Base-by-base conservation (phyloP, 2,797 vertebrate species). In the Trichosurus vulpecula region DNA sequence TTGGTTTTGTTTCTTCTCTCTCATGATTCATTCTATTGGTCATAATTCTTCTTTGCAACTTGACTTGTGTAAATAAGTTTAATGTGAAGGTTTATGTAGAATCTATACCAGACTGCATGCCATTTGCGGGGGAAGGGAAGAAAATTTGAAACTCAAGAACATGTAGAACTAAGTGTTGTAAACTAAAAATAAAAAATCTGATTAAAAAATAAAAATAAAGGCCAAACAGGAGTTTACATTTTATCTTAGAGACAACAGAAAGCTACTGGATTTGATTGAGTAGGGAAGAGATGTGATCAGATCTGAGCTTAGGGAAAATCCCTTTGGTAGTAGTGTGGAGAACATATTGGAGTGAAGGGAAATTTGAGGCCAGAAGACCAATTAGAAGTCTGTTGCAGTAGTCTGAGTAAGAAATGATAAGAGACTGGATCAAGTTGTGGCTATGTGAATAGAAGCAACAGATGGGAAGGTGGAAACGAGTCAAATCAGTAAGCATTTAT, bases 241-340 rank as follows among this genome's bases (percentile, higher is more conserved):
- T 93, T 92, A 52, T n/a, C 52, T 55, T 54, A 58, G 93, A 92
- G 55, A 55, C 52, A 95, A 16, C 95, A 54, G 89, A 92, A 97
- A 92, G 56, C 51, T 61, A 93, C 74, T 52, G 54, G 47, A 19
- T 54, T 92, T 95, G 95, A 74, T 91, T 94, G 89, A 91, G 30
- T 93, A 55, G 96, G 81, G 54, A 90, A 47, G 52, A 96, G 66
- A 74, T n/a, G 53, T 94, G 90, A 52, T 90, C 10, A 25, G 52
- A 90, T 93, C 91, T 61, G 14, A 93, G 35, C 92, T 94, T 94
- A 90, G 47, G 56, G 61, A 94, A 96, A 66, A 94, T 93, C 55
- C 0, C 22, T 93, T 41, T 90, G 56, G 89, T 56, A 56, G 2
- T 13, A 54, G 29, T 90, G 31, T 94, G 74, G 92, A 94, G 47